A percentile compares a stretch with the other conserved stretches of the same genome.
Evolutionary conservation across 1,140 invertebrate genomes (phyloP).

Genomic region (Oscheius sp.): DNA sequence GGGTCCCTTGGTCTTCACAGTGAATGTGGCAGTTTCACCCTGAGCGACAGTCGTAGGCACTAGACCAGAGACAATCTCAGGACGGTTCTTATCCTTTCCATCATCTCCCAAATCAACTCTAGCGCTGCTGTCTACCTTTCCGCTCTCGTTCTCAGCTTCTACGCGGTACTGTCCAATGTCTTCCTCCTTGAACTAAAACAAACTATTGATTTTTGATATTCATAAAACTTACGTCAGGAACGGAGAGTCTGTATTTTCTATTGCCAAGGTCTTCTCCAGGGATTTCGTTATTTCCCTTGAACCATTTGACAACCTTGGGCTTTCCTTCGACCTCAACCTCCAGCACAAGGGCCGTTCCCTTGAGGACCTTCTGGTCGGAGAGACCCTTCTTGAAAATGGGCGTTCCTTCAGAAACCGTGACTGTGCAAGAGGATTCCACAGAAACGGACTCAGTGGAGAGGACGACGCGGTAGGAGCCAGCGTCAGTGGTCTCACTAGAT

Average conservation of each 20-base stretch:
- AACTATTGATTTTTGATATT: neutral
- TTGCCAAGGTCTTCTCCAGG: constrained; percentile 40
- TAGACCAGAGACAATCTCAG: constrained; percentile 37
- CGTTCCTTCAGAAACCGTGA: constrained; percentile 73
- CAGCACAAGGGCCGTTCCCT: constrained; percentile 47
- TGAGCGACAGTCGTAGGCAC: constrained; percentile 37
- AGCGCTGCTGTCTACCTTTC: constrained; percentile 29
- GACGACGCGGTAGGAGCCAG: constrained; percentile 70
- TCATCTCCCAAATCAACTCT: constrained; percentile 22
- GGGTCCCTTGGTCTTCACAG: constrained; percentile 33
- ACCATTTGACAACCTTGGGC: constrained; percentile 49
- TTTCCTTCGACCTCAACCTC: constrained; percentile 58
- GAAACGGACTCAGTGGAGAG: constrained; percentile 72
- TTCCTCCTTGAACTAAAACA: constrained; percentile 29
- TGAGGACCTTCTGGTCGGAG: constrained; percentile 71
- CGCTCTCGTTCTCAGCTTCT: constrained; percentile 32
- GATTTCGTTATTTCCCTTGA: constrained; percentile 35
- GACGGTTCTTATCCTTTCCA: constrained; percentile 21
- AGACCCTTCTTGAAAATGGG: constrained; percentile 76
- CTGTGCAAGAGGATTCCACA: constrained; percentile 70
- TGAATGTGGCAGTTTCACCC: constrained; percentile 38
- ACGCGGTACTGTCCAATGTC: constrained; percentile 41
- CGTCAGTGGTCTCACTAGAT: constrained; percentile 71
- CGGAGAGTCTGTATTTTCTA: constrained; percentile 41
- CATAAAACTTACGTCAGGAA: too few species aligned